These are phyloP conservation scores for Pyrochroa serraticornis DNA, from an alignment of 2,888 invertebrate genomes.

Conservation along the genomic window DNA sequence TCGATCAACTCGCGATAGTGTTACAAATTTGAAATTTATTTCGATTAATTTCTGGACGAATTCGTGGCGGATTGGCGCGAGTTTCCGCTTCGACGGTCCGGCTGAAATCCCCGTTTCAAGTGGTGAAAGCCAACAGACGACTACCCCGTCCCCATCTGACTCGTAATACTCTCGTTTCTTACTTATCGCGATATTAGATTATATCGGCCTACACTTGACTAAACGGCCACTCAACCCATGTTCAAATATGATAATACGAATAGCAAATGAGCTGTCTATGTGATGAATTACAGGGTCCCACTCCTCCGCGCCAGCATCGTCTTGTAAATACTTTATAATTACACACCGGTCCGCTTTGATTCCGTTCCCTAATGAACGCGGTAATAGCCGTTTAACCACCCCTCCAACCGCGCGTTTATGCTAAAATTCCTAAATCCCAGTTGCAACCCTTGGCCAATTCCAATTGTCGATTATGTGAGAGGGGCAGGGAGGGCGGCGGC, in stretches of 20 bases:
- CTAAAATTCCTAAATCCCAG: slow-evolving; percentile 27
- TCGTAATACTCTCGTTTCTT: slow-evolving; percentile 12
- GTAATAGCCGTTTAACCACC: slow-evolving; percentile 52
- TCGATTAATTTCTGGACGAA: too few relatives aligned
- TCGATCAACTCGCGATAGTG: too few relatives aligned
- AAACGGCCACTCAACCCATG: slow-evolving; percentile 51
- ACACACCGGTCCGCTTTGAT: slow-evolving; percentile 58
- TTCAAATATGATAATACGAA: slow-evolving; percentile 56
- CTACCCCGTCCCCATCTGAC: slow-evolving; percentile 9
- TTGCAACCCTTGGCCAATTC: slow-evolving; percentile 12
- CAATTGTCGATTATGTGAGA: too few relatives aligned
- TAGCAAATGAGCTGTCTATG: slow-evolving; percentile 57
- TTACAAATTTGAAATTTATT: too few relatives aligned
- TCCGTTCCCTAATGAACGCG: slow-evolving; percentile 54
- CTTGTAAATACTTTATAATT: slow-evolving; percentile 60
- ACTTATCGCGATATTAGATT: slow-evolving; percentile 45
- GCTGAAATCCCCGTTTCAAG: too few relatives aligned
- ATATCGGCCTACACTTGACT: slow-evolving; percentile 43
- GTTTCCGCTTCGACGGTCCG: too few relatives aligned
- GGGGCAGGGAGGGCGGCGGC: too few relatives aligned
- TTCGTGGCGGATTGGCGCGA: too few relatives aligned
- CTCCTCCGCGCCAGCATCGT: slow-evolving; percentile 53
- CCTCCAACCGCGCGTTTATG: slow-evolving; percentile 27
- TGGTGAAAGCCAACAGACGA: too few relatives aligned
- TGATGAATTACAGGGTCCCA: slow-evolving; percentile 57